phyloP scores from a whole-genome alignment of 2,113 vertebrate genomes.

The Sclerurus mexicanus region DNA sequence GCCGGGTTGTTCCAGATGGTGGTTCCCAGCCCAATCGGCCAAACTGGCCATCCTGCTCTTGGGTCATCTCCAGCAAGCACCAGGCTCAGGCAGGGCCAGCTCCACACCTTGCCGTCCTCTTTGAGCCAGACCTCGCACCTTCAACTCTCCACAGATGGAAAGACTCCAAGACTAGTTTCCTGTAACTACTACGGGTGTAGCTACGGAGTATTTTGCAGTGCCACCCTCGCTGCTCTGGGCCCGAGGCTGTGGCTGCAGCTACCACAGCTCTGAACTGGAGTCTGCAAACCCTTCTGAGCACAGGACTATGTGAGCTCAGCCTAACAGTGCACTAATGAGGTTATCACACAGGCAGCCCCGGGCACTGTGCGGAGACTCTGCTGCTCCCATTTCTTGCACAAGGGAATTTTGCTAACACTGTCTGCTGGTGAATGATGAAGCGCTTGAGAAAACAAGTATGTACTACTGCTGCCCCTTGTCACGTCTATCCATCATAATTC shows the following conservation, averaged over 20 bases:
- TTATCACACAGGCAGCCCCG: slow-evolving; percentile 12
- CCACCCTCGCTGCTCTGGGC: not conserved
- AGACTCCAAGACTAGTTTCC: not conserved
- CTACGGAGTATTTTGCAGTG: not conserved
- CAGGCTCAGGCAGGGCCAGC: not conserved
- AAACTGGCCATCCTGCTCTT: not conserved
- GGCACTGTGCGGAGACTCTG: not conserved
- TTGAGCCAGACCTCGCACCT: not conserved
- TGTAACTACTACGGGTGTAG: accelerated
- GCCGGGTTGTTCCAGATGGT: not conserved
- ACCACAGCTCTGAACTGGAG: not conserved
- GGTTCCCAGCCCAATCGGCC: not conserved
- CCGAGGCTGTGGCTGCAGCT: not conserved
- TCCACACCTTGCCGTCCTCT: not conserved
- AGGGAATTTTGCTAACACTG: slow-evolving; percentile 35
- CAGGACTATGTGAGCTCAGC: not conserved
- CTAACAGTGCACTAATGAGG: not conserved
- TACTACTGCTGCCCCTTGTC: not conserved
- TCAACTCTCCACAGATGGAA: not conserved
- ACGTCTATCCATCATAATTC: slow-evolving; percentile 2
- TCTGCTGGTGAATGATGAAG: slow-evolving; percentile 35
- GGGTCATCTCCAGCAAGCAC: not conserved
- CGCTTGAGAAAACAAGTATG: slow-evolving; percentile 49
- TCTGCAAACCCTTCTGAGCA: not conserved
- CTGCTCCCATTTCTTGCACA: not conserved